phyloP scores from a whole-genome alignment of 2,113 vertebrate species.

The Anolis carolinensis region DNA sequence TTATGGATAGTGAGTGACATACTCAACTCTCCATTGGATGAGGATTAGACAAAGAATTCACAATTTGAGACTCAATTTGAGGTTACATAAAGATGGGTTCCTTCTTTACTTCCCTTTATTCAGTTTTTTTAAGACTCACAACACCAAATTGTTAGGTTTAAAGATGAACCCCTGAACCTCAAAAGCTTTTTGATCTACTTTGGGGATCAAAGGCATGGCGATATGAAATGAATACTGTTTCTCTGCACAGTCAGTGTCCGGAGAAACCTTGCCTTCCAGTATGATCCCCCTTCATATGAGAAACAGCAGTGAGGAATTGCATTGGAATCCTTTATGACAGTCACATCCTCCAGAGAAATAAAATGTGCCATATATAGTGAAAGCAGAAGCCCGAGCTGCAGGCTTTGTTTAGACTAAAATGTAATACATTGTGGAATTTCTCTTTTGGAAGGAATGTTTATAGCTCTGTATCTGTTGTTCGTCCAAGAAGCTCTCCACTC shows the following conservation, averaged over 20 bases:
- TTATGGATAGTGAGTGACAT: too few species aligned
- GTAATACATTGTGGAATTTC: conserved; percentile 26
- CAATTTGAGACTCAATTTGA: too few species aligned
- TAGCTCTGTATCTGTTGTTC: conserved; percentile 1
- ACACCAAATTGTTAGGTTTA: neutral
- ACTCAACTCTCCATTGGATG: too few species aligned
- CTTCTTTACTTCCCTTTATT: neutral
- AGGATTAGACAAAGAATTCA: too few species aligned
- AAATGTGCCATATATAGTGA: conserved; percentile 24
- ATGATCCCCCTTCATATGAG: neutral
- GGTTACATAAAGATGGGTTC: too few species aligned
- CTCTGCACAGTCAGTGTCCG: neutral
- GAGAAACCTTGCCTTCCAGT: conserved; percentile 31
- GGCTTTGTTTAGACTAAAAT: conserved; percentile 23
- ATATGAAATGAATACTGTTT: neutral
- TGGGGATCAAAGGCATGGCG: neutral
- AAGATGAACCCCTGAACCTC: neutral
- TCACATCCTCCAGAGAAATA: neutral
- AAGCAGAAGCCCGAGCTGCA: conserved; percentile 2
- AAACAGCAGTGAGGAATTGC: conserved; percentile 20
- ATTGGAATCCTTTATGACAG: conserved; percentile 45
- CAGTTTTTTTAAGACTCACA: neutral
- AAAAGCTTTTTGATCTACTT: neutral
- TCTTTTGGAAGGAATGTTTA: conserved; percentile 32
- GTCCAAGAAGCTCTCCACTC: conserved; percentile 27